Percentiles rank a stretch among this genome's conserved stretches.
These are phyloP conservation scores for Troides oblongomaculatus DNA, from an alignment of 2,888 invertebrate species.

Conservation along the genomic window DNA sequence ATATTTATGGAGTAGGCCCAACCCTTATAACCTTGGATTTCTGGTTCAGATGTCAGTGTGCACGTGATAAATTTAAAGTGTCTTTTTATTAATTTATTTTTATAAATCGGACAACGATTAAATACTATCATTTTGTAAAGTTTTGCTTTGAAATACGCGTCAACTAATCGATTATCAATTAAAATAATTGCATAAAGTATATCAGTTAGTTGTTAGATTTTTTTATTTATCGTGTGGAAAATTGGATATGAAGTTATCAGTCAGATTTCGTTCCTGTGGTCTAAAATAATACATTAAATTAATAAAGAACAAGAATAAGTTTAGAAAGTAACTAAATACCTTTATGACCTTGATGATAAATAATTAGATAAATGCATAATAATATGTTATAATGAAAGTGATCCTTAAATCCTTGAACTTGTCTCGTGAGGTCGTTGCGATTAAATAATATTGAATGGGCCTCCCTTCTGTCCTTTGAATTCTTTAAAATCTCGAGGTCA, in stretches of 20 bases:
- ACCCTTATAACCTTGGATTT: conserved; percentile 50
- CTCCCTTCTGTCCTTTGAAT: conserved; percentile 64
- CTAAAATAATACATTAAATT: too few species aligned
- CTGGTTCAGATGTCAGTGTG: conserved; percentile 48
- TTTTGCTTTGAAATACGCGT: not conserved
- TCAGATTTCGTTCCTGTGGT: too few species aligned
- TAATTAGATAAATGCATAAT: too few species aligned
- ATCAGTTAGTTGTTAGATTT: too few species aligned
- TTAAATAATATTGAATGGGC: conserved; percentile 60
- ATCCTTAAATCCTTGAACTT: conserved; percentile 73
- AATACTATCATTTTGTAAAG: not conserved
- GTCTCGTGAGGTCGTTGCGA: conserved; percentile 57
- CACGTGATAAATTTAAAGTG: conserved; percentile 51
- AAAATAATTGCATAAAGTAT: too few species aligned
- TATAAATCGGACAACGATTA: not conserved
- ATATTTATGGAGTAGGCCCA: conserved; percentile 37
- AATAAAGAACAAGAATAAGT: too few species aligned
- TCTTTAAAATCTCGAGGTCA: conserved; percentile 63
- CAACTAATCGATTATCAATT: too few species aligned
- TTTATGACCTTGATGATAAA: too few species aligned
- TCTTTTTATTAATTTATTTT: conserved; percentile 24
- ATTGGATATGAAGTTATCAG: too few species aligned
- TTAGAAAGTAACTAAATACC: too few species aligned
- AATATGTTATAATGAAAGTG: conserved; percentile 40
- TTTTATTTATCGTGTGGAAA: too few species aligned